Percentiles rank a stretch among this genome's conserved stretches.
Evolutionary conservation across 1,140 invertebrate genomes (phyloP).

Genomic region (Pseudobourletiella spinata): DNA sequence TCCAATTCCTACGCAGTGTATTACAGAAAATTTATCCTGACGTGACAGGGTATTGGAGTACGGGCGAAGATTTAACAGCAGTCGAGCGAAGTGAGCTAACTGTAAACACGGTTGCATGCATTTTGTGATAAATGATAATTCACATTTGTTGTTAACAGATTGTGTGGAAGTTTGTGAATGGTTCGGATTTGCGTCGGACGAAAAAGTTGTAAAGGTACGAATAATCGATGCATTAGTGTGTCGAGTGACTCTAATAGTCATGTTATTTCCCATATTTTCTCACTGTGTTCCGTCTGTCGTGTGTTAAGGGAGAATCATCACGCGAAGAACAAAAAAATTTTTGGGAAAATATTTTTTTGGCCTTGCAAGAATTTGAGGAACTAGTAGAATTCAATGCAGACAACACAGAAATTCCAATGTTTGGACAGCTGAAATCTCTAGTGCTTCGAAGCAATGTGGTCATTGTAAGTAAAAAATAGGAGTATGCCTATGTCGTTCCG

Average conservation of each 20-base stretch:
- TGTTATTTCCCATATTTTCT: no score
- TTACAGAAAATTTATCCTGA: background rate
- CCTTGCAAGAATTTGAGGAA: background rate
- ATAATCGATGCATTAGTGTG: background rate
- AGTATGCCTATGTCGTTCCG: no score
- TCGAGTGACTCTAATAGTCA: no score
- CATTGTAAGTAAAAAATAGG: background rate
- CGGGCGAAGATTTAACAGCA: background rate
- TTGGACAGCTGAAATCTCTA: background rate
- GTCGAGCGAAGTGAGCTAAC: background rate
- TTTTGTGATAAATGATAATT: no score
- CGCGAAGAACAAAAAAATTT: background rate
- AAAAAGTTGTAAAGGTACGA: background rate
- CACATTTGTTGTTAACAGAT: no score
- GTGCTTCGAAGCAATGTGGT: background rate
- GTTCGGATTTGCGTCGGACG: background rate
- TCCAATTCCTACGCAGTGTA: background rate
- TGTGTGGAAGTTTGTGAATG: slow-evolving; percentile 3
- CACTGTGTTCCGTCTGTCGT: no score
- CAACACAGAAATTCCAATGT: background rate
- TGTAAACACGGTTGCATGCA: no score
- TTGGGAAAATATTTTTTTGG: background rate
- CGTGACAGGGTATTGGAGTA: background rate
- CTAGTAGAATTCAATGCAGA: background rate
- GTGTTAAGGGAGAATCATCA: background rate